These are phyloP conservation scores for Frieseomelitta varia DNA, from an alignment of 1,140 invertebrate genomes.

Conservation along the genomic window DNA sequence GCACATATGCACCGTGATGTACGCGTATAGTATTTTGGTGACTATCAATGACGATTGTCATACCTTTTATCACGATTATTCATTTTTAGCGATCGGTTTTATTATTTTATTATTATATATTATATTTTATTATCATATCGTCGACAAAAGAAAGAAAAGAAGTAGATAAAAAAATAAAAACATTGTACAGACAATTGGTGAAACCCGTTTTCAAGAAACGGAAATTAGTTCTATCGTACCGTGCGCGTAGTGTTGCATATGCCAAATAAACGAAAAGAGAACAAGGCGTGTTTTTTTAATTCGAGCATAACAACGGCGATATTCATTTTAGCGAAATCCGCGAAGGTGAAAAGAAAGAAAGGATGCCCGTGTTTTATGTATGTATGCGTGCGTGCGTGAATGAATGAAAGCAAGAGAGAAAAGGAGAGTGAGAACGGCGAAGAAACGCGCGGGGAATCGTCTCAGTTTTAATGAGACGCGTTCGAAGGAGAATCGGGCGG, in stretches of 20 bases:
- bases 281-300: slow-evolving; percentile 54
- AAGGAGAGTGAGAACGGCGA: neutral
- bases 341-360: neutral
- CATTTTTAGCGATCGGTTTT: slow-evolving; percentile 65
- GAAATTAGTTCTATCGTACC: slow-evolving; percentile 61
- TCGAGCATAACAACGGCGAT: slow-evolving; percentile 40
- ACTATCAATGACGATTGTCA: slow-evolving; percentile 72
- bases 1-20: slow-evolving; percentile 53
- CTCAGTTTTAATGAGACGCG: slow-evolving; percentile 77
- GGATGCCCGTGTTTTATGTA: neutral
- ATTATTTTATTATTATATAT: slow-evolving; percentile 76
- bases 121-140: slow-evolving; percentile 72
- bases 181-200: slow-evolving; percentile 54
- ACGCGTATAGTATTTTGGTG: slow-evolving; percentile 27
- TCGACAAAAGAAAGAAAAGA: slow-evolving; percentile 37
- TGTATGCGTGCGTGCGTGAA: neutral
- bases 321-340: slow-evolving; percentile 47
- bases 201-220: slow-evolving; percentile 43
- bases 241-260: slow-evolving; percentile 72
- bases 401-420: neutral
- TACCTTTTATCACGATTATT: slow-evolving; percentile 72
- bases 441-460: slow-evolving; percentile 44
- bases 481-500: slow-evolving; percentile 71
- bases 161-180: neutral
- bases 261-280: slow-evolving; percentile 72